A percentile compares a stretch with the other conserved stretches of the same genome.
Evolutionary conservation across 2,888 invertebrate species (phyloP).

Genomic region (Archaeoteleia sp.): DNA sequence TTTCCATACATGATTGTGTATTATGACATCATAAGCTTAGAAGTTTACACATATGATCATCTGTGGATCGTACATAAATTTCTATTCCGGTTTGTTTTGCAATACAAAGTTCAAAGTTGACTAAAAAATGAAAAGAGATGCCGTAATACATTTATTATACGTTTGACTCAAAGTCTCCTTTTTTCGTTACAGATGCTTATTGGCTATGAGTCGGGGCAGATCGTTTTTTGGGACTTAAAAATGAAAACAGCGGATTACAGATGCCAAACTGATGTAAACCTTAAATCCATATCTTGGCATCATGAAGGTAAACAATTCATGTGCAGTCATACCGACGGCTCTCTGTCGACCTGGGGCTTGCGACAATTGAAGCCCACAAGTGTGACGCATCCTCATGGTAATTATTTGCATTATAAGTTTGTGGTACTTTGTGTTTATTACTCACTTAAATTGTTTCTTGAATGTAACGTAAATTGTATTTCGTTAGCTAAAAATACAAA

Average conservation of each 20-base stretch:
- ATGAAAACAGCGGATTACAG: constrained; percentile 90
- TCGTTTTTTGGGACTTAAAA: constrained; percentile 97
- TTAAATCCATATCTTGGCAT: constrained; percentile 96
- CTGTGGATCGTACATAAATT: too few species aligned
- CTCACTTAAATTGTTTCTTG: constrained; percentile 1
- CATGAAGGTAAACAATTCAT: constrained; percentile 98
- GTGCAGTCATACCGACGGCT: constrained; percentile 96
- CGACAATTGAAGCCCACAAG: constrained; percentile 86
- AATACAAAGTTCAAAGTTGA: too few species aligned
- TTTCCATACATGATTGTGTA: too few species aligned
- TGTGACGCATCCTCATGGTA: constrained; percentile 94
- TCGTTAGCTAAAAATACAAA: constrained; percentile 89
- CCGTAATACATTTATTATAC: neutral
- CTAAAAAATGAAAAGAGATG: constrained; percentile 4
- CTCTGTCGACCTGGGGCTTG: constrained; percentile 94
- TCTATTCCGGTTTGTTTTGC: too few species aligned
- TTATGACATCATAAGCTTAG: too few species aligned
- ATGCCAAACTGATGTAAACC: constrained; percentile 84
- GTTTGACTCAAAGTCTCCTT: neutral
- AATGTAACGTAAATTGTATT: constrained; percentile 5
- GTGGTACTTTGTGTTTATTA: constrained; percentile 1
- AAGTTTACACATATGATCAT: too few species aligned
- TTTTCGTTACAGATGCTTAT: constrained; percentile 86
- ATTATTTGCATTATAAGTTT: constrained; percentile 63
- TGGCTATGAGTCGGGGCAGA: constrained; percentile 95